Evolutionary conservation across 2,113 vertebrate genomes (phyloP).

Genomic region (Merops nubicus): DNA sequence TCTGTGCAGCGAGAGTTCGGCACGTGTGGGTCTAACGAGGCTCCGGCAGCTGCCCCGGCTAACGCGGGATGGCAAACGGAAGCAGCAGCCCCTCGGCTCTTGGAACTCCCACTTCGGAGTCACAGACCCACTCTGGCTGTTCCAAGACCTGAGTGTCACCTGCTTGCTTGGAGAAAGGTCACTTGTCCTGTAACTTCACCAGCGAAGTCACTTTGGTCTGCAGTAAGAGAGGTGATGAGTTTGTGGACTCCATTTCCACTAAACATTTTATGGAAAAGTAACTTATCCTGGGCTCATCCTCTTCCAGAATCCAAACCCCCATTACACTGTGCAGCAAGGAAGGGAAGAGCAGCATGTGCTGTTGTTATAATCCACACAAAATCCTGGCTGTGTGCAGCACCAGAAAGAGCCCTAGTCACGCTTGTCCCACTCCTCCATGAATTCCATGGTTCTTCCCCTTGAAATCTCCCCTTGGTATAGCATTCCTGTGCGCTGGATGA

Average conservation of each 20-base stretch:
- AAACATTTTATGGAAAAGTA: background rate
- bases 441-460: background rate
- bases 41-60: background rate
- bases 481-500: background rate
- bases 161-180: background rate
- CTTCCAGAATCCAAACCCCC: background rate
- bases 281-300: background rate
- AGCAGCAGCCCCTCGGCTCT: background rate
- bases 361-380: background rate
- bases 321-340: background rate
- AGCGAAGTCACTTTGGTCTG: background rate
- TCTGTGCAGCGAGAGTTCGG: background rate
- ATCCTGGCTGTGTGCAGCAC: background rate
- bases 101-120: background rate
- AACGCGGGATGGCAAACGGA: background rate
- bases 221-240: background rate
- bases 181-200: background rate
- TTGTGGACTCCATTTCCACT: background rate
- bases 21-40: background rate
- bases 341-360: background rate
- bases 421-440: background rate
- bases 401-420: background rate
- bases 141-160: background rate
- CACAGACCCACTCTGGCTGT: rapidly evolving
- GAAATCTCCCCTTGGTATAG: rapidly evolving